A percentile compares a stretch with the other conserved stretches of the same genome.
These are phyloP conservation scores for Nomada flava DNA, from an alignment of 2,888 invertebrate genomes.

Conservation along the genomic window DNA sequence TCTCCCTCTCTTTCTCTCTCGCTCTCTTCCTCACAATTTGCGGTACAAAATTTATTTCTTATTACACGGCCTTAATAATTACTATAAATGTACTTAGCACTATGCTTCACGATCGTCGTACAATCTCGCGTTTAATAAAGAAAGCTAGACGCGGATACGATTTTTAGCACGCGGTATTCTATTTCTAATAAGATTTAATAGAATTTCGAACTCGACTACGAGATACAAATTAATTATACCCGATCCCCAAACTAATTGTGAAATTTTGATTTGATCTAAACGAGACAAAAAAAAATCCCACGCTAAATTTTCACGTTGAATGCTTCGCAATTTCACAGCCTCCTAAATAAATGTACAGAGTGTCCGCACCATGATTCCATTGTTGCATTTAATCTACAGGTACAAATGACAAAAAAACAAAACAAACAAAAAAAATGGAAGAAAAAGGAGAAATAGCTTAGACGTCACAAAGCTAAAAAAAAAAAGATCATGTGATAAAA, in stretches of 20 bases:
- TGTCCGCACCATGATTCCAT: slow-evolving; percentile 25
- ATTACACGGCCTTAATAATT: slow-evolving; percentile 53
- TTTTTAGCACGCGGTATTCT: slow-evolving; percentile 2
- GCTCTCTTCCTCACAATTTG: slow-evolving; percentile 41
- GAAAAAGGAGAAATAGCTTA: slow-evolving; percentile 28
- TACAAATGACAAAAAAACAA: slow-evolving; percentile 38
- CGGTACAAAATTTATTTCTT: slow-evolving; percentile 50
- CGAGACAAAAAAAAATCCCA: neutral
- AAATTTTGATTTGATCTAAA: neutral
- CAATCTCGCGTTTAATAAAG: neutral
- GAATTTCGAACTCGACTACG: neutral
- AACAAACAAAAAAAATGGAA: neutral
- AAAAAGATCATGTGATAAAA: slow-evolving; percentile 56
- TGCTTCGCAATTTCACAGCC: neutral
- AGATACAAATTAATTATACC: neutral
- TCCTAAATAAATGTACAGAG: slow-evolving; percentile 30
- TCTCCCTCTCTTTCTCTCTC: slow-evolving; percentile 15
- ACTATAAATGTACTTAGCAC: slow-evolving; percentile 45
- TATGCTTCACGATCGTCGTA: slow-evolving; percentile 9
- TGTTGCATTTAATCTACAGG: slow-evolving; percentile 34
- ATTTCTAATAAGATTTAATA: slow-evolving; percentile 30
- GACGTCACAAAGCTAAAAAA: slow-evolving; percentile 48
- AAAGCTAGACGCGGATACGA: neutral
- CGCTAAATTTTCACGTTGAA: slow-evolving; percentile 8
- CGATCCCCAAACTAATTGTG: neutral